Percentiles rank a stretch among this genome's conserved stretches.
Conservation (phyloP, 2,888 invertebrate genomes). For the Noctuana brunneofusca region DNA sequence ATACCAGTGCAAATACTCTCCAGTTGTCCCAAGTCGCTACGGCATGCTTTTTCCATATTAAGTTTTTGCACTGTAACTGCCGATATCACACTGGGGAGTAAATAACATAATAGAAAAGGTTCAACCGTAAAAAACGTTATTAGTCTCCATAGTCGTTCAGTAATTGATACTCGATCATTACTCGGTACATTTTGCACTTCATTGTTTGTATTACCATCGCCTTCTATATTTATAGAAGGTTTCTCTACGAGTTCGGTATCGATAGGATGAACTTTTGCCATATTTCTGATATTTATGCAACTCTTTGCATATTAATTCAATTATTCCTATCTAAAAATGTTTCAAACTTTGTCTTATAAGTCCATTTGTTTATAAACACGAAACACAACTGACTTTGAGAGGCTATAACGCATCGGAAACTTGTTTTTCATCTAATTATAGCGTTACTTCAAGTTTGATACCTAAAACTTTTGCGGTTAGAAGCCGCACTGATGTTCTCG, state of each 20-base stretch:
- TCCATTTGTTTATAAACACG: constrained; percentile 52
- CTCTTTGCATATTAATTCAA: not conserved
- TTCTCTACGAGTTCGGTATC: constrained; percentile 14
- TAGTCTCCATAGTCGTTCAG: constrained; percentile 38
- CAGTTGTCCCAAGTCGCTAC: constrained; percentile 73
- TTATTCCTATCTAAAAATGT: constrained; percentile 11
- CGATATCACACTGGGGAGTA: constrained; percentile 84
- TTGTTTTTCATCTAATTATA: constrained; percentile 44
- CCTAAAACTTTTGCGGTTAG: constrained; percentile 18
- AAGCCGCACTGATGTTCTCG: constrained; percentile 2
- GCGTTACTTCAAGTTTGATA: constrained; percentile 20
- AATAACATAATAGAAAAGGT: constrained; percentile 85
- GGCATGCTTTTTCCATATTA: constrained; percentile 82
- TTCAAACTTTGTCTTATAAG: constrained; percentile 34
- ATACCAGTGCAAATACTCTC: constrained; percentile 75
- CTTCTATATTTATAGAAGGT: not conserved
- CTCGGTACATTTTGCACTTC: constrained; percentile 39
- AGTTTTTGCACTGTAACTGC: constrained; percentile 79
- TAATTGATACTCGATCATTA: constrained; percentile 41
- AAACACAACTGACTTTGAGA: constrained; percentile 43
- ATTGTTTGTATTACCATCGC: constrained; percentile 18
- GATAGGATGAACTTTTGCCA: not conserved
- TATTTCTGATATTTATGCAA: not conserved
- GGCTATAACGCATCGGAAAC: constrained; percentile 39
- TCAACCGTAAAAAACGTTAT: constrained; percentile 83